Conservation (phyloP, 2,113 vertebrate species). For the Merops nubicus region DNA sequence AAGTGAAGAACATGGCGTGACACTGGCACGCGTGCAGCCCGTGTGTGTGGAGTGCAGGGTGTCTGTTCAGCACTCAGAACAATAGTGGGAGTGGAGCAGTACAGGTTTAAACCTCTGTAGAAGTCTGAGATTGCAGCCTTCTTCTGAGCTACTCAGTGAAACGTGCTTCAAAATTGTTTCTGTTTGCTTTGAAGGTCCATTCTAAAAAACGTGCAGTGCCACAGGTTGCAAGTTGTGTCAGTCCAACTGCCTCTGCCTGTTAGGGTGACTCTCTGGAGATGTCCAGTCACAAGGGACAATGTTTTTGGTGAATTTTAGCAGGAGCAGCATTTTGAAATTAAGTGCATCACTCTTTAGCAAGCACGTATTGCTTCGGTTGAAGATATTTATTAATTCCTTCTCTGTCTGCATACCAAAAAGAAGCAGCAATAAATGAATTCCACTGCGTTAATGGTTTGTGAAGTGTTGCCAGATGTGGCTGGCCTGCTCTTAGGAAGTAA, state of each 20-base stretch:
- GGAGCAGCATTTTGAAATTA: neutral
- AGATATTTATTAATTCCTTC: constrained; percentile 16
- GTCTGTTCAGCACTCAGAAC: constrained; percentile 23
- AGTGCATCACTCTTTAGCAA: neutral
- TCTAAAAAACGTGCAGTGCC: neutral
- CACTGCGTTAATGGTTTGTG: constrained; percentile 1
- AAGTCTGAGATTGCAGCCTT: neutral
- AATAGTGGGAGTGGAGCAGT: constrained; percentile 40
- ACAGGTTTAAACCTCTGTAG: neutral
- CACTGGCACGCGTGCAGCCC: neutral
- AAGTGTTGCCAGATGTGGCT: neutral
- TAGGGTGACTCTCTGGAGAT: neutral
- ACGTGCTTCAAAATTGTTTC: neutral
- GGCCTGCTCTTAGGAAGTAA: neutral
- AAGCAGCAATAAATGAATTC: constrained; percentile 47
- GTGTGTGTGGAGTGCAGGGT: neutral
- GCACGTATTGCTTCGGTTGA: neutral
- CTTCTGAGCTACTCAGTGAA: neutral
- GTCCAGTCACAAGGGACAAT: neutral
- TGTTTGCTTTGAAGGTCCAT: too few relatives aligned
- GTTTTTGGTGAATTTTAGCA: constrained; percentile 1
- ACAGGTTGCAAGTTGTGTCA: neutral
- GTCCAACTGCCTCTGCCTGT: neutral
- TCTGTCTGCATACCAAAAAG: constrained; percentile 11
- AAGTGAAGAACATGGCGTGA: constrained; percentile 39